Evolutionary conservation across 1,140 invertebrate genomes (phyloP).

Genomic region (Pseudomyrmex sp.): DNA sequence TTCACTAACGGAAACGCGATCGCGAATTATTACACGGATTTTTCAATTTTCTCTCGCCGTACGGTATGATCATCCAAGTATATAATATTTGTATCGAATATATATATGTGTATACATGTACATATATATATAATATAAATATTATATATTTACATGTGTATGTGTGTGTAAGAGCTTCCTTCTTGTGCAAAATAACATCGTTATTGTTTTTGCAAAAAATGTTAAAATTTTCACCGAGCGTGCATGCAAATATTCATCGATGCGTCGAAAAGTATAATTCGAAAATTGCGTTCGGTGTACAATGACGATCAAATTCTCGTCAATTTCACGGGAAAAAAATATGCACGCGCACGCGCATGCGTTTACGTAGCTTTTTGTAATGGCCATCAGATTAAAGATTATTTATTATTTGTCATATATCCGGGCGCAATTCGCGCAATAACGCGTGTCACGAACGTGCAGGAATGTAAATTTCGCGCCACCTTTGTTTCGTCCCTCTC

Average conservation of each 20-base stretch:
- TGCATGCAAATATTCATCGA: not conserved
- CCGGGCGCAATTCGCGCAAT: conserved; percentile 50
- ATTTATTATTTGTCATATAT: conserved; percentile 61
- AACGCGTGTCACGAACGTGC: conserved; percentile 39
- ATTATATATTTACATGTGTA: too few species aligned
- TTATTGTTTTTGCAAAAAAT: conserved; percentile 27
- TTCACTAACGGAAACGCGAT: conserved; percentile 43
- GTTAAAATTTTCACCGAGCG: conserved; percentile 2
- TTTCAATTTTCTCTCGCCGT: conserved; percentile 22
- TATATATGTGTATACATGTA: too few species aligned
- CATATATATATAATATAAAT: too few species aligned
- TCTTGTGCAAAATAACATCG: conserved; percentile 11
- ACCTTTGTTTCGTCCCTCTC: conserved; percentile 52
- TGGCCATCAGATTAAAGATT: conserved; percentile 55
- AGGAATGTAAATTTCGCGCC: conserved; percentile 49
- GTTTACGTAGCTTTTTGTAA: conserved; percentile 37
- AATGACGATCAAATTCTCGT: conserved; percentile 31
- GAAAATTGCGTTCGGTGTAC: conserved; percentile 17
- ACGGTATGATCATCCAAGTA: conserved; percentile 20
- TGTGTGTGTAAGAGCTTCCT: not conserved
- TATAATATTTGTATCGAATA: conserved; percentile 48
- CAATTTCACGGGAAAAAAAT: conserved; percentile 32
- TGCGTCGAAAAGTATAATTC: conserved; percentile 38
- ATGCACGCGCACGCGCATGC: not conserved
- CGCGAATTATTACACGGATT: conserved; percentile 51